Percentiles rank a stretch among this genome's conserved stretches.
Evolutionary conservation across 92 coral and sea anemone species (phyloP).

Genomic region (Porites evermanni): DNA sequence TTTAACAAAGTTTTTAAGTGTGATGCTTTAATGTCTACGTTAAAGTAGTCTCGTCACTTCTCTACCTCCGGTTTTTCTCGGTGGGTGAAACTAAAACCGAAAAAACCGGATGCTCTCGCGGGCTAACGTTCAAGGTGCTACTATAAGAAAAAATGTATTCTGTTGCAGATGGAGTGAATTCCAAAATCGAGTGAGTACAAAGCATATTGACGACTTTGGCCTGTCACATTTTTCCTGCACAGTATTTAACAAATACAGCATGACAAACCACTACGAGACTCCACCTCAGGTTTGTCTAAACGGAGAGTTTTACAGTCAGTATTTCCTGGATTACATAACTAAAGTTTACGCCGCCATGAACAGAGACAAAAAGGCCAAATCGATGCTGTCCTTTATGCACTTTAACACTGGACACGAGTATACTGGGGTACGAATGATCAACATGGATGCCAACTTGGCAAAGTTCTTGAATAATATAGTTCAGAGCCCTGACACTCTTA

Average conservation of each 20-base stretch:
- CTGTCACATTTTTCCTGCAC: slow-evolving; percentile 70
- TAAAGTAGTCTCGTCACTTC: no score
- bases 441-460: slow-evolving; percentile 74
- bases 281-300: slow-evolving; percentile 81
- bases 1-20: no score
- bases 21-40: no score
- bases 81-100: no score
- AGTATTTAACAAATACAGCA: slow-evolving; percentile 57
- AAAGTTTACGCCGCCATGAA: background rate
- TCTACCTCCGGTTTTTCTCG: no score
- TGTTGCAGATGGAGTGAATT: slow-evolving; percentile 67
- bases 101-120: no score
- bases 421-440: slow-evolving; percentile 71
- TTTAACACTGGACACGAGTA: slow-evolving; percentile 82
- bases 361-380: slow-evolving; percentile 19
- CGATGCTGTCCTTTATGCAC: slow-evolving; percentile 64
- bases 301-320: slow-evolving; percentile 75
- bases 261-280: slow-evolving; percentile 71
- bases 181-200: slow-evolving; percentile 40
- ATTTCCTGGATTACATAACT: slow-evolving; percentile 68
- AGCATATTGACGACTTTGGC: slow-evolving; percentile 72
- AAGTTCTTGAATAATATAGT: slow-evolving; percentile 63
- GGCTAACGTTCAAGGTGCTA: no score
- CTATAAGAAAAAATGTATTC: no score
- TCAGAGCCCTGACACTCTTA: slow-evolving; percentile 72